phyloP scores from a whole-genome alignment of 2,113 vertebrate genomes.

The Ammodytes dubius region DNA sequence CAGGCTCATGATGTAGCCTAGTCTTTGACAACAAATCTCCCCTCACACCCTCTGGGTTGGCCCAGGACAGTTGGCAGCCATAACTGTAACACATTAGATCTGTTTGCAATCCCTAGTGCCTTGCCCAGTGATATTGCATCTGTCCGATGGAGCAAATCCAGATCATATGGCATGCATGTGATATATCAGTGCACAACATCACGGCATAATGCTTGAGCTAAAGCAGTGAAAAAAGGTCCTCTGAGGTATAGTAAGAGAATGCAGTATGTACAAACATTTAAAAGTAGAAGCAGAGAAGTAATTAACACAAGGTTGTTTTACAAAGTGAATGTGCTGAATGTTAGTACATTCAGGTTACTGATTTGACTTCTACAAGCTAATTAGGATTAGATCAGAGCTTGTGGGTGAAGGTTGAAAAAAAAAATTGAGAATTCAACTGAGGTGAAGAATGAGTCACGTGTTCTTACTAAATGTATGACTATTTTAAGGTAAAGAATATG shows the following conservation, averaged over 20 bases:
- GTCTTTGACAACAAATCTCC: slow-evolving; percentile 40
- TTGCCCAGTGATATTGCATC: background rate
- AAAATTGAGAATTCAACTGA: slow-evolving; percentile 8
- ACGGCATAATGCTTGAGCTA: background rate
- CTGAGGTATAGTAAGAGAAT: background rate
- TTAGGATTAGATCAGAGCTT: slow-evolving; percentile 20
- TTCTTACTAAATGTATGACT: slow-evolving; percentile 7
- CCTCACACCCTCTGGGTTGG: slow-evolving; percentile 26
- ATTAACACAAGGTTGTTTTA: slow-evolving; percentile 17
- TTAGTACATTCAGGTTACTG: slow-evolving; percentile 25
- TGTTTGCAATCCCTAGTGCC: slow-evolving; percentile 18
- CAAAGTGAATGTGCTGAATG: background rate
- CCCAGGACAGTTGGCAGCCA: slow-evolving; percentile 14
- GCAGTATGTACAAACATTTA: background rate
- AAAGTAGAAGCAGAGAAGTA: slow-evolving; percentile 15
- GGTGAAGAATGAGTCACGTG: slow-evolving; percentile 32
- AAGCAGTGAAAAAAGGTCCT: background rate
- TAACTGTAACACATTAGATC: slow-evolving; percentile 15
- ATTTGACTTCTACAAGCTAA: slow-evolving; percentile 30
- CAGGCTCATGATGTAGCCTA: slow-evolving; percentile 16
- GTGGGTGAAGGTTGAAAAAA: slow-evolving; percentile 30
- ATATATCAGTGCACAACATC: slow-evolving; percentile 2
- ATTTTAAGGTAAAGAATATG: background rate
- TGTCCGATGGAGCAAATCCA: background rate
- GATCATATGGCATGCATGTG: background rate